phyloP scores from a whole-genome alignment of 2,113 vertebrate genomes.

The Hepsetus odoe region DNA sequence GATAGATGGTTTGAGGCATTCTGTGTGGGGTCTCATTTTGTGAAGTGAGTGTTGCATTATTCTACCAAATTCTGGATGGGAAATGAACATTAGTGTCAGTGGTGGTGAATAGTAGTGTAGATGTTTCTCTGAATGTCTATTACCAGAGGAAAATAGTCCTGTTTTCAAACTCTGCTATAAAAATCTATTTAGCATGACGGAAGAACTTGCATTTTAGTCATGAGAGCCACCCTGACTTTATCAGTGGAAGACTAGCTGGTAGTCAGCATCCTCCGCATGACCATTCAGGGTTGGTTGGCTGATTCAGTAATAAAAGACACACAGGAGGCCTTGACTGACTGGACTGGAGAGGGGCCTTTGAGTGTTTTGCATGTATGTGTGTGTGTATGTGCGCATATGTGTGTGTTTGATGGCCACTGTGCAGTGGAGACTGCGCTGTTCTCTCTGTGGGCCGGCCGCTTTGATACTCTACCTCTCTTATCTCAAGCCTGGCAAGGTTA shows the following conservation, averaged over 20 bases:
- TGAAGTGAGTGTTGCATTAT: not conserved
- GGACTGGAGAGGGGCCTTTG: conserved; percentile 61
- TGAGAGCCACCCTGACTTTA: conserved; percentile 24
- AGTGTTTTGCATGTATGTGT: conserved; percentile 47
- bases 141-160: not conserved
- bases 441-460: conserved; percentile 75
- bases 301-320: conserved; percentile 38
- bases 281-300: conserved; percentile 12
- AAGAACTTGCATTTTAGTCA: conserved; percentile 5
- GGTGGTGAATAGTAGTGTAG: conserved; percentile 1
- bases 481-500: conserved; percentile 80
- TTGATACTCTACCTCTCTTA: conserved; percentile 81
- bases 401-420: conserved; percentile 64
- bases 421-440: conserved; percentile 68
- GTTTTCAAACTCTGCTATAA: not conserved
- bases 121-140: conserved; percentile 17
- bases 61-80: not conserved
- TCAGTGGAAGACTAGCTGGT: not conserved
- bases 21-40: not conserved
- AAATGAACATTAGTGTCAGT: conserved; percentile 16
- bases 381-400: conserved; percentile 51
- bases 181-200: conserved; percentile 23
- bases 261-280: conserved; percentile 30
- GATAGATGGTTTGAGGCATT: not conserved
- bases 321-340: conserved; percentile 20